phyloP scores from a whole-genome alignment of 2,113 vertebrate genomes.

The Periophthalmus modestus region DNA sequence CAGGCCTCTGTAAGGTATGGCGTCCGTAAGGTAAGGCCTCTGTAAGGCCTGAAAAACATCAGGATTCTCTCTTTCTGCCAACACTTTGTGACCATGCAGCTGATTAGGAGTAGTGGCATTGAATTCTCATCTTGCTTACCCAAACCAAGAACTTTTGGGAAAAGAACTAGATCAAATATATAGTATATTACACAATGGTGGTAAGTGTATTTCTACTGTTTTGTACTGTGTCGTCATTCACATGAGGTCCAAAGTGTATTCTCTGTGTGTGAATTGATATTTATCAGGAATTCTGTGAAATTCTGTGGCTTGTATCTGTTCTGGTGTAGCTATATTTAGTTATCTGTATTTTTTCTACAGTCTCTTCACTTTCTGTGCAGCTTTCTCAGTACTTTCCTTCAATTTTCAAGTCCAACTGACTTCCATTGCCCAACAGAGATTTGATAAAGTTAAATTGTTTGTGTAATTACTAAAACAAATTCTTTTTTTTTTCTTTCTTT shows the following conservation, averaged over 20 bases:
- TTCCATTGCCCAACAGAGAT: conserved; percentile 37
- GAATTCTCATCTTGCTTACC: conserved; percentile 42
- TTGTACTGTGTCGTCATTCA: conserved; percentile 76
- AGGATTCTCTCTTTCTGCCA: background rate
- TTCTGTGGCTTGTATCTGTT: conserved; percentile 70
- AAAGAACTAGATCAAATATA: conserved; percentile 59
- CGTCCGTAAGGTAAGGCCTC: background rate
- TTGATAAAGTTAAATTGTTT: conserved; percentile 31
- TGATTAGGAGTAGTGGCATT: conserved; percentile 50
- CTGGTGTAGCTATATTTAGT: conserved; percentile 71
- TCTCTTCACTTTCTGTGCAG: conserved; percentile 47
- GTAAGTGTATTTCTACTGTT: conserved; percentile 75
- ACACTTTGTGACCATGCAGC: conserved; percentile 25
- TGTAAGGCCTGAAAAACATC: background rate
- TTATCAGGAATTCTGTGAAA: conserved; percentile 76
- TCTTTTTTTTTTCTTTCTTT: background rate
- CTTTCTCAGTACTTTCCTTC: conserved; percentile 34
- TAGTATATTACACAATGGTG: conserved; percentile 64
- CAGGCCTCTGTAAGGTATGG: background rate
- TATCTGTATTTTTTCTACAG: conserved; percentile 58
- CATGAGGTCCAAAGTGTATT: conserved; percentile 76
- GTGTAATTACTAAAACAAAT: background rate
- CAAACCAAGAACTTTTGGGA: conserved; percentile 60
- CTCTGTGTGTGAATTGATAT: conserved; percentile 68
- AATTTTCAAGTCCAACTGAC: conserved; percentile 34